These are phyloP conservation scores for Dynastes hyllus DNA, from an alignment of 2,888 invertebrate species.

Conservation along the genomic window DNA sequence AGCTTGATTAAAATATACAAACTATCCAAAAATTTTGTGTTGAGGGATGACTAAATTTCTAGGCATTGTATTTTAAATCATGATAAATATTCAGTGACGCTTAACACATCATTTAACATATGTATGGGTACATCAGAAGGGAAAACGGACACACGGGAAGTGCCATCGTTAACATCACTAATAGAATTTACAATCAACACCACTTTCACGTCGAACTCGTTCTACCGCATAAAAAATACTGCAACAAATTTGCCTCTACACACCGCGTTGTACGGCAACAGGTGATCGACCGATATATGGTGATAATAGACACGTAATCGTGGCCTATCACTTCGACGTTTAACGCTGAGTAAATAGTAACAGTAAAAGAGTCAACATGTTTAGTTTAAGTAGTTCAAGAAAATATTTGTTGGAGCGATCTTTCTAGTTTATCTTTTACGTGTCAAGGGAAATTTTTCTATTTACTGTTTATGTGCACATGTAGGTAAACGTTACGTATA, in stretches of 20 bases:
- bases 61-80: no score
- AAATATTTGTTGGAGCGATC: no score
- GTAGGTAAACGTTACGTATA: no score
- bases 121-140: background rate
- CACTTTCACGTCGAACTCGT: conserved; percentile 13
- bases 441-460: no score
- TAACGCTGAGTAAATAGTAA: conserved; percentile 6
- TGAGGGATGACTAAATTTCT: no score
- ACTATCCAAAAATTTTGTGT: no score
- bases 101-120: background rate
- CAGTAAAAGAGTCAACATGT: background rate
- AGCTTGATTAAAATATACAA: no score
- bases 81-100: no score
- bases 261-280: background rate
- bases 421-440: no score
- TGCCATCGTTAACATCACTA: conserved; percentile 13
- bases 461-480: no score
- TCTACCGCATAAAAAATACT: conserved; percentile 17
- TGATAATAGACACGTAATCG: conserved; percentile 14
- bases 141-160: background rate
- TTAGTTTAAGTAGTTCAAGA: background rate
- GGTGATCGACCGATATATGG: conserved; percentile 32
- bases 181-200: conserved; percentile 19
- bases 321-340: conserved; percentile 16
- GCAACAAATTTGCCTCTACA: background rate